Evolutionary conservation across 2,797 vertebrate species (phyloP).

Genomic region (Fratercula arctica): DNA sequence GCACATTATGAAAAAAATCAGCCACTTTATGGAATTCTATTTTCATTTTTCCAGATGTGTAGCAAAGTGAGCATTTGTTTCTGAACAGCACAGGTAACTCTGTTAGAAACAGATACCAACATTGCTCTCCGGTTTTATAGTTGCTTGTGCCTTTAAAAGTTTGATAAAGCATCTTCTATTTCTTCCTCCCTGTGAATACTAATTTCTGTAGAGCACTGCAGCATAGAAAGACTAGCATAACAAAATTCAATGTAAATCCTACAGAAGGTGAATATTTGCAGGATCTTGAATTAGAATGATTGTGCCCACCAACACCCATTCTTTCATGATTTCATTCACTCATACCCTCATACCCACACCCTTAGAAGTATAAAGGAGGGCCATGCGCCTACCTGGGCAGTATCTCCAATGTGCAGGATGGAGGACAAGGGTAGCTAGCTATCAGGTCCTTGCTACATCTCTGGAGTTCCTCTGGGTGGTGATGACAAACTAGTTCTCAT

Average conservation of each 20-base stretch:
- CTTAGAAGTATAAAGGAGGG: rapidly evolving
- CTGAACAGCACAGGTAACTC: not conserved
- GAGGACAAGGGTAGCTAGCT: not conserved
- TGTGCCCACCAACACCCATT: not conserved
- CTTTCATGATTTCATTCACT: not conserved
- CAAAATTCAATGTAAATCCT: not conserved
- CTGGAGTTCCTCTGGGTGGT: not conserved
- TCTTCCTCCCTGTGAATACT: not conserved
- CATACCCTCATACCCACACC: rapidly evolving
- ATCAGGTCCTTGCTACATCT: not conserved
- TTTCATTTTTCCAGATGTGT: not conserved
- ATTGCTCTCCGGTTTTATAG: not conserved
- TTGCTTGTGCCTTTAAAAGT: not conserved
- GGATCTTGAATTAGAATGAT: not conserved
- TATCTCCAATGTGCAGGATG: not conserved
- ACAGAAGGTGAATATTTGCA: not conserved
- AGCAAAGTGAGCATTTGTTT: not conserved
- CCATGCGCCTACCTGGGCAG: not conserved
- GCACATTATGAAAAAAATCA: not conserved
- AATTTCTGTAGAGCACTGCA: not conserved
- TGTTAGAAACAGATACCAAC: not conserved
- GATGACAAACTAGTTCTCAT: not conserved
- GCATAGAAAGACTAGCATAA: not conserved
- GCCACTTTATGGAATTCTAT: not conserved
- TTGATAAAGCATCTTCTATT: not conserved